Evolutionary conservation across 2,797 vertebrate species (phyloP).

Genomic region (Sphenopsis melanotis): DNA sequence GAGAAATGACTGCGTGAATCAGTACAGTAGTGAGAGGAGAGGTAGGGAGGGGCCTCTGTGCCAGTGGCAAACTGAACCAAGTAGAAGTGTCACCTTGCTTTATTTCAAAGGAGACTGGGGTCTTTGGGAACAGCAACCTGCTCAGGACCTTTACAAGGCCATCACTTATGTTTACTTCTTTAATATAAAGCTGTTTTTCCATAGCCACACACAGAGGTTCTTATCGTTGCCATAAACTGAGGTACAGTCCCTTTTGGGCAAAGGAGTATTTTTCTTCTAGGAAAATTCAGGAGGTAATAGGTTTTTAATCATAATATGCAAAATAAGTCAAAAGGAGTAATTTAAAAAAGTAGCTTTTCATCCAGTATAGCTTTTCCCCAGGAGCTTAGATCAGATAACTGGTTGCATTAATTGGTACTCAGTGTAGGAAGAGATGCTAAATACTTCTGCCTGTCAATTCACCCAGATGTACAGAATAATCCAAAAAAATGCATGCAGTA

Average conservation of each 20-base stretch:
- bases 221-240: background rate
- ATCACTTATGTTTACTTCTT: background rate
- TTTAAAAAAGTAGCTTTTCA: conserved; percentile 27
- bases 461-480: conserved; percentile 39
- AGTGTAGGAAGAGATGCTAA: conserved; percentile 40
- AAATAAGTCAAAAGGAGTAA: background rate
- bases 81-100: background rate
- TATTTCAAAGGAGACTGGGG: background rate
- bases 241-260: background rate
- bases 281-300: conserved; percentile 7
- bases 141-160: background rate
- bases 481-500: background rate
- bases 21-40: background rate
- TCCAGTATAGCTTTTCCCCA: background rate
- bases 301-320: conserved; percentile 15
- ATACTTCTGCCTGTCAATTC: conserved; percentile 48
- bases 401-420: conserved; percentile 36
- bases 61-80: background rate
- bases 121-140: background rate
- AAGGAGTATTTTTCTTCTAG: background rate
- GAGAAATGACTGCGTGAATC: background rate
- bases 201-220: background rate
- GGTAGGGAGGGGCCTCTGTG: background rate
- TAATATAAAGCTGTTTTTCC: background rate
- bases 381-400: conserved; percentile 36